A percentile compares a stretch with the other conserved stretches of the same genome.
Conservation (phyloP, 1,140 invertebrate species). For the Belonocnema kinseyi region DNA sequence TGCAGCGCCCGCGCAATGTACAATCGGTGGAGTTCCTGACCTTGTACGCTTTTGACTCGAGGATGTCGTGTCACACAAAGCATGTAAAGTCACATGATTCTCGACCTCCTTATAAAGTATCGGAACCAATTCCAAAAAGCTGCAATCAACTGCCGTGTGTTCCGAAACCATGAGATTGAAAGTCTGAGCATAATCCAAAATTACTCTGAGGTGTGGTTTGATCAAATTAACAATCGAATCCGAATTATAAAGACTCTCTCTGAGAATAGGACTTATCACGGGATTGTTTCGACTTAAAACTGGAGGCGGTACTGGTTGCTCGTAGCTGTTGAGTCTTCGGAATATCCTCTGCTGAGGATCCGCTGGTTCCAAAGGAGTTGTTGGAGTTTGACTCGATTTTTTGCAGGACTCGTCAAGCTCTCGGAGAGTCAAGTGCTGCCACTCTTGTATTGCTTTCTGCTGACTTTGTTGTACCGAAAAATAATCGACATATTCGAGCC, state of each 20-base stretch:
- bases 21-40: constrained; percentile 74
- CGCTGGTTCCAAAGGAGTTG: constrained; percentile 49
- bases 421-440: constrained; percentile 66
- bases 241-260: constrained; percentile 64
- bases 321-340: constrained; percentile 79
- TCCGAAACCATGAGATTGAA: constrained; percentile 78
- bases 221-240: constrained; percentile 65
- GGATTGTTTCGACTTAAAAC: constrained; percentile 61
- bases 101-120: constrained; percentile 80
- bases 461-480: constrained; percentile 76
- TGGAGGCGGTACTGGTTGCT: constrained; percentile 77
- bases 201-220: constrained; percentile 76
- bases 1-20: constrained; percentile 82
- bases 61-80: constrained; percentile 74
- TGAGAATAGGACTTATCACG: constrained; percentile 52
- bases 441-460: constrained; percentile 72
- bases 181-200: constrained; percentile 79
- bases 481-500: constrained; percentile 83
- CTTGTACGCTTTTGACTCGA: constrained; percentile 66
- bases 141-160: constrained; percentile 81
- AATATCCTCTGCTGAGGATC: constrained; percentile 77
- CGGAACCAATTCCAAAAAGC: constrained; percentile 81
- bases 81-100: constrained; percentile 77
- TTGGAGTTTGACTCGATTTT: constrained; percentile 48
- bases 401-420: constrained; percentile 21